Percentiles rank a stretch among this genome's conserved stretches.
Evolutionary conservation across 1,140 invertebrate species (phyloP).

Genomic region (Leptinotarsa defecta): DNA sequence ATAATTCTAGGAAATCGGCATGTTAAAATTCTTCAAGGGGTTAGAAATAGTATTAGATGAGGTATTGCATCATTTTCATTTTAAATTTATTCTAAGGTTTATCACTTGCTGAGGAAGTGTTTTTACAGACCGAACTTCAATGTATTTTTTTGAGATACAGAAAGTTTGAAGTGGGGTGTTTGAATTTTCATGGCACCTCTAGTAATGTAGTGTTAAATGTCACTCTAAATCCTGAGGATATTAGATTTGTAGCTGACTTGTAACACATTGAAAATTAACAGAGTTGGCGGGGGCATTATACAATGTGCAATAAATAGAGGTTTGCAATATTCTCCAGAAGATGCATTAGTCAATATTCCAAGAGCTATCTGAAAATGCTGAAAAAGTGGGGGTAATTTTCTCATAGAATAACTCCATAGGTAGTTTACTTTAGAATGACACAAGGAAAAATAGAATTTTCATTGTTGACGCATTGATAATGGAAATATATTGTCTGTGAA

Average conservation of each 20-base stretch:
- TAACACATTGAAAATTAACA: not conserved
- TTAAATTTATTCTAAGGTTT: constrained; percentile 3
- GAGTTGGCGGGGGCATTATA: not conserved
- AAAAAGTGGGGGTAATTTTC: not conserved
- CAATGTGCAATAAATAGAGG: not conserved
- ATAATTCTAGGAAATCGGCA: not conserved
- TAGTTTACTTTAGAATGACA: not conserved
- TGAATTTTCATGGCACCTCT: not conserved
- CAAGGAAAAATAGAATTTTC: too few relatives aligned
- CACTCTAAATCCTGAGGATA: not conserved
- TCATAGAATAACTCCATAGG: not conserved
- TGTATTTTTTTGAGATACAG: too few relatives aligned
- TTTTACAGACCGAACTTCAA: not conserved
- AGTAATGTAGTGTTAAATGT: not conserved
- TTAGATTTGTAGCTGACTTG: not conserved
- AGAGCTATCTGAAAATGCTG: not conserved
- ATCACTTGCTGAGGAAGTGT: not conserved
- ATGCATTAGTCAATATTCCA: not conserved
- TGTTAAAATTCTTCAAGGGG: not conserved
- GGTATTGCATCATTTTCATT: constrained; percentile 1
- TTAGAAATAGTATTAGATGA: not conserved
- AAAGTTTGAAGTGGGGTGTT: not conserved
- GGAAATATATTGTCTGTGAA: too few relatives aligned
- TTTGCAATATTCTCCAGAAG: not conserved
- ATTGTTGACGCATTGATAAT: too few relatives aligned